A percentile compares a stretch with the other conserved stretches of the same genome.
Evolutionary conservation across 2,113 vertebrate genomes (phyloP).

Genomic region (Polyodon spathula): DNA sequence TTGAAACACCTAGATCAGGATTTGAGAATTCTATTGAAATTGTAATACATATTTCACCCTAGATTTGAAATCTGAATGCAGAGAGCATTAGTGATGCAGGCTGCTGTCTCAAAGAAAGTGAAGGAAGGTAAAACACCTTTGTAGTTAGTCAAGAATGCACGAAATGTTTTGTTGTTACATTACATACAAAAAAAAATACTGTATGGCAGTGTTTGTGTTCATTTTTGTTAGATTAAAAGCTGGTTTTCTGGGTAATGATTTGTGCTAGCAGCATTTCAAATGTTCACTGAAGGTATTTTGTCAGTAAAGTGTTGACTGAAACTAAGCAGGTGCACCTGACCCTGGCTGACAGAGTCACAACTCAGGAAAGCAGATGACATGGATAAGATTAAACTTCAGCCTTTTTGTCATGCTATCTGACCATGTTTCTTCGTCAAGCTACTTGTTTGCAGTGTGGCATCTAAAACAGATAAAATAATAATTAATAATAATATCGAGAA

Average conservation of each 20-base stretch:
- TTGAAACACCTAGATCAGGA: slow-evolving; percentile 36
- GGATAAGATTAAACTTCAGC: slow-evolving; percentile 49
- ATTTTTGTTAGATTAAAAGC: slow-evolving; percentile 30
- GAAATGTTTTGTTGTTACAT: slow-evolving; percentile 25
- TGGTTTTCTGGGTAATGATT: slow-evolving; percentile 49
- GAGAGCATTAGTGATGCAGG: slow-evolving; percentile 23
- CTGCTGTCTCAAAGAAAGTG: slow-evolving; percentile 42
- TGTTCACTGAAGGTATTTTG: slow-evolving; percentile 46
- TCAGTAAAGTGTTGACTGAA: slow-evolving; percentile 43
- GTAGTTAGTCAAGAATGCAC: slow-evolving; percentile 31
- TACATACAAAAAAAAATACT: slow-evolving; percentile 30
- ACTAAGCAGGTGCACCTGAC: slow-evolving; percentile 40
- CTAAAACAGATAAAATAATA: too few species aligned
- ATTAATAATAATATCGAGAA: too few species aligned
- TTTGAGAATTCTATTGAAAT: slow-evolving; percentile 52
- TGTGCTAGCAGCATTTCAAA: slow-evolving; percentile 47
- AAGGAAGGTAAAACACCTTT: too few species aligned
- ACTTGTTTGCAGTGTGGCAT: too few species aligned
- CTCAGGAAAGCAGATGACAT: slow-evolving; percentile 38
- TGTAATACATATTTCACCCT: slow-evolving; percentile 58
- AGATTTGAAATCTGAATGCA: slow-evolving; percentile 36
- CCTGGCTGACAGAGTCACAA: slow-evolving; percentile 47
- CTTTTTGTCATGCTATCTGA: too few species aligned
- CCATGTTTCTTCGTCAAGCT: too few species aligned
- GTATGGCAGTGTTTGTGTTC: slow-evolving; percentile 40